phyloP scores from a whole-genome alignment of 1,140 invertebrate species.

The Varroa destructor region DNA sequence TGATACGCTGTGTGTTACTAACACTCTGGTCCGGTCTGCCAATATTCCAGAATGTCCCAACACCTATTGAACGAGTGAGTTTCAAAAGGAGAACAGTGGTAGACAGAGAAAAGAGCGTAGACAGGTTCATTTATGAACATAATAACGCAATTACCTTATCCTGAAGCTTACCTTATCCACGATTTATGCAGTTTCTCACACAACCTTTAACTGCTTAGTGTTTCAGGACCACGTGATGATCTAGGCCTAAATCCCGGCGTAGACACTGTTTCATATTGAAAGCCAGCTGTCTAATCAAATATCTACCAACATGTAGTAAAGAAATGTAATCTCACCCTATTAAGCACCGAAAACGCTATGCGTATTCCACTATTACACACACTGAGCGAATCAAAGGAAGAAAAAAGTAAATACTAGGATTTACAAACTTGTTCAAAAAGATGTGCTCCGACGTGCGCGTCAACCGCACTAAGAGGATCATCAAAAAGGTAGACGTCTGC shows the following conservation, averaged over 20 bases:
- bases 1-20: too few species aligned
- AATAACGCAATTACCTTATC: neutral
- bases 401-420: conserved; percentile 53
- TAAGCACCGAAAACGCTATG: too few species aligned
- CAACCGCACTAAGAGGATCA: conserved; percentile 43
- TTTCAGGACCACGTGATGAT: too few species aligned
- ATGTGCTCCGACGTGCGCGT: conserved; percentile 42
- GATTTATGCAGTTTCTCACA: neutral
- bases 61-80: conserved; percentile 85
- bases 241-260: neutral
- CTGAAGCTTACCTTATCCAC: neutral
- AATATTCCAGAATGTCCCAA: conserved; percentile 52
- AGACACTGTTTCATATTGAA: neutral
- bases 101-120: too few species aligned
- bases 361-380: too few species aligned
- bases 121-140: too few species aligned
- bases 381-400: too few species aligned
- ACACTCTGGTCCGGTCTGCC: conserved; percentile 44
- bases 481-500: conserved; percentile 42
- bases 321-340: too few species aligned
- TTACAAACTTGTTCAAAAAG: conserved; percentile 48
- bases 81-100: conserved; percentile 48
- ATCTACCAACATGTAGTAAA: too few species aligned
- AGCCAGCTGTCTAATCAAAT: neutral
- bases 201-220: neutral